A percentile compares a stretch with the other conserved stretches of the same genome.
phyloP scores from a whole-genome alignment of 2,888 invertebrate species.

The Bellardia bayeri region DNA sequence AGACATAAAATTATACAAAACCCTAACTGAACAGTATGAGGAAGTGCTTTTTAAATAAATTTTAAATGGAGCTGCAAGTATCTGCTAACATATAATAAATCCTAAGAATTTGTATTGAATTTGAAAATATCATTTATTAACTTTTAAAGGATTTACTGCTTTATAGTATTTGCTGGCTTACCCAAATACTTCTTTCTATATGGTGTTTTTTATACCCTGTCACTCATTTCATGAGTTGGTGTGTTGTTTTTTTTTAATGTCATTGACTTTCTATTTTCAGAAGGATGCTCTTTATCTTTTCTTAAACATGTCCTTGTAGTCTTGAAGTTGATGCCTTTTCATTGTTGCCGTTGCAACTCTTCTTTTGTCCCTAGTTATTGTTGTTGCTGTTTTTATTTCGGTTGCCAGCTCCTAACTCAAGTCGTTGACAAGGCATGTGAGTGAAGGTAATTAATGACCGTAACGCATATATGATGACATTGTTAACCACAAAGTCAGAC shows the following conservation, averaged over 20 bases:
- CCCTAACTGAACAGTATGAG: background rate
- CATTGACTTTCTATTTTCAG: slow-evolving; percentile 34
- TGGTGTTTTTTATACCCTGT: slow-evolving; percentile 9
- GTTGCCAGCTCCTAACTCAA: slow-evolving; percentile 29
- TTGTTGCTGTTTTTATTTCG: slow-evolving; percentile 9
- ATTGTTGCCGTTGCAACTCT: slow-evolving; percentile 40
- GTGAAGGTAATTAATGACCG: slow-evolving; percentile 73
- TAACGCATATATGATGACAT: slow-evolving; percentile 72
- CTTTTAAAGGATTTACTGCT: slow-evolving; percentile 6
- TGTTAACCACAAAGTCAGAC: slow-evolving; percentile 68
- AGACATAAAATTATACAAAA: slow-evolving; percentile 47
- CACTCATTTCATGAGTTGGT: slow-evolving; percentile 25
- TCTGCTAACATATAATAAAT: background rate
- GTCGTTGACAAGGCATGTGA: slow-evolving; percentile 65
- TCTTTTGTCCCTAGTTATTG: slow-evolving; percentile 25
- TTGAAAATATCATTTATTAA: slow-evolving; percentile 9
- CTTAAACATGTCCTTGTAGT: slow-evolving; percentile 1
- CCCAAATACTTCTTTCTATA: background rate
- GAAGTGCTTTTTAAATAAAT: background rate
- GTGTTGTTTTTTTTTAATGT: slow-evolving; percentile 24
- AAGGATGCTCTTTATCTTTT: slow-evolving; percentile 11
- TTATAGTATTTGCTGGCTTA: background rate
- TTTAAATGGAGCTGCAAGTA: background rate
- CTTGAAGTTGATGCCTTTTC: slow-evolving; percentile 11
- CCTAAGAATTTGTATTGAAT: slow-evolving; percentile 28